These are phyloP conservation scores for Phycodurus eques DNA, from an alignment of 2,113 vertebrate species.

Conservation along the genomic window DNA sequence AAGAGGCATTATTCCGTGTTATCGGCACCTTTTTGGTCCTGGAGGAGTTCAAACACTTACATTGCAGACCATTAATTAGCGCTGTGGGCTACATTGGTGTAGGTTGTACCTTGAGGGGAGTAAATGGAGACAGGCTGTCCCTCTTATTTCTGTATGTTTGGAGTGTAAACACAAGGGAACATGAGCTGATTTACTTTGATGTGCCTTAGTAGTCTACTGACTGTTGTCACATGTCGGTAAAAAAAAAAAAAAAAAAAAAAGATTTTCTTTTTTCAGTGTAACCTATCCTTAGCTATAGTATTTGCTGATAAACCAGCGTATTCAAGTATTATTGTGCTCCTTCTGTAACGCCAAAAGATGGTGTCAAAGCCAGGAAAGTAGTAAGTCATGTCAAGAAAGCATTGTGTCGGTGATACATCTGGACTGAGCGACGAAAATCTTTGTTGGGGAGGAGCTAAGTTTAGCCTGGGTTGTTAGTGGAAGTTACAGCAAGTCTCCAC, in stretches of 20 bases:
- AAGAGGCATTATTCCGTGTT: neutral
- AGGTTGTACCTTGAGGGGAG: neutral
- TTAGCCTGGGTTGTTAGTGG: too few species aligned
- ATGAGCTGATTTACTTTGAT: neutral
- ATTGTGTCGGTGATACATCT: too few species aligned
- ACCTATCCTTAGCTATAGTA: neutral
- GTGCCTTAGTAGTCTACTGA: neutral
- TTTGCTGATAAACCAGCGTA: neutral
- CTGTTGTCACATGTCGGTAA: neutral
- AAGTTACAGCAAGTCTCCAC: too few species aligned
- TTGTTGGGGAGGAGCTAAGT: too few species aligned
- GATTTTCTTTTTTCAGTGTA: neutral
- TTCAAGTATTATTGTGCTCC: neutral
- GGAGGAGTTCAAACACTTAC: neutral
- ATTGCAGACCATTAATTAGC: neutral
- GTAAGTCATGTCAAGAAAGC: too few species aligned
- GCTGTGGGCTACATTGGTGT: neutral
- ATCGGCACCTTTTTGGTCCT: neutral
- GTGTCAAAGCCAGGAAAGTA: too few species aligned
- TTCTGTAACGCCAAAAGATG: neutral
- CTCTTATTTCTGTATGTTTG: neutral
- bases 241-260: neutral
- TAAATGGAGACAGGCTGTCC: neutral
- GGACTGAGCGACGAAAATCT: too few species aligned
- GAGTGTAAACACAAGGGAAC: neutral